These are phyloP conservation scores for Amphipyra tragopoginis DNA, from an alignment of 2,888 invertebrate species.

Conservation along the genomic window DNA sequence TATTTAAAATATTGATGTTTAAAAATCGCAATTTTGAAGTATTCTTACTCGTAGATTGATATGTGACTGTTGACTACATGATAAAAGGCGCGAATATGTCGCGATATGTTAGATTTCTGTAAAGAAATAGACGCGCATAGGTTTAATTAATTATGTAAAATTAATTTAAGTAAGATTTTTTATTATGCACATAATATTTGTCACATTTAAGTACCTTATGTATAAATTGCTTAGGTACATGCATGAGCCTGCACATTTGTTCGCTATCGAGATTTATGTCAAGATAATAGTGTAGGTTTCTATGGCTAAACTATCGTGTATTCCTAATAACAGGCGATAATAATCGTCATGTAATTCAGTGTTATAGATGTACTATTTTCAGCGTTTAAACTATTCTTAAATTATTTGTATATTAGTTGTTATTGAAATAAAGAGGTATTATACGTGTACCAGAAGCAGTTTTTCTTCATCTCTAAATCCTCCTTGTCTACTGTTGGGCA, in stretches of 20 bases:
- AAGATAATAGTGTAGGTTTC: constrained; percentile 20
- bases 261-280: constrained; percentile 13
- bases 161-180: constrained; percentile 7
- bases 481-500: no score
- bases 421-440: constrained; percentile 52
- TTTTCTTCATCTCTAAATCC: background rate
- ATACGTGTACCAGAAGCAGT: constrained; percentile 20
- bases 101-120: no score
- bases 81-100: no score
- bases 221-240: constrained; percentile 2
- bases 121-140: background rate
- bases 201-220: constrained; percentile 6
- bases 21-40: background rate
- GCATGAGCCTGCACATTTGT: constrained; percentile 28
- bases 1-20: constrained; percentile 11
- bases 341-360: constrained; percentile 39
- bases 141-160: background rate
- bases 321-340: constrained; percentile 35
- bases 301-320: constrained; percentile 21
- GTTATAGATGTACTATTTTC: constrained; percentile 51
- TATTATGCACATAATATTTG: constrained; percentile 19
- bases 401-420: constrained; percentile 57
- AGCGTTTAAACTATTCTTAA: constrained; percentile 46
- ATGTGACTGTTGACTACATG: no score
- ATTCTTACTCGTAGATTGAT: no score